Percentiles rank a stretch among this genome's conserved stretches.
phyloP scores from a whole-genome alignment of 2,888 invertebrate species.

The Agriopis aurantiaria region DNA sequence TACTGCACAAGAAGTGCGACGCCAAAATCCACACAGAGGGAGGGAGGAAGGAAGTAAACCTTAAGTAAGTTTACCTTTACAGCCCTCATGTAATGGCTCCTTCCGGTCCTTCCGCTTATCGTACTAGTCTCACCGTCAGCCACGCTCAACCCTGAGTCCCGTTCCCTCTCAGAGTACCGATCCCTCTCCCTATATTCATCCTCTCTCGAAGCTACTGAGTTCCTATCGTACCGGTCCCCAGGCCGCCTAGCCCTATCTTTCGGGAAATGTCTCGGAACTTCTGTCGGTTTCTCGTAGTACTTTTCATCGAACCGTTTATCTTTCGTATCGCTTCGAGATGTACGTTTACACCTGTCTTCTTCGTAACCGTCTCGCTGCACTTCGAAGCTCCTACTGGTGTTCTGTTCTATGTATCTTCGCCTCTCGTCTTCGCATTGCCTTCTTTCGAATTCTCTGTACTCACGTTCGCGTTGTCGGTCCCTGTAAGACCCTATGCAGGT shows the following conservation, averaged over 20 bases:
- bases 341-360: conserved; percentile 62
- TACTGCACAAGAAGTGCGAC: too few relatives aligned
- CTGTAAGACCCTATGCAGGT: conserved; percentile 60
- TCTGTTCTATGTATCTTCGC: conserved; percentile 65
- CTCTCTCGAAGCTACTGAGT: conserved; percentile 70
- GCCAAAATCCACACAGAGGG: not conserved
- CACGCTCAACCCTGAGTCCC: conserved; percentile 77
- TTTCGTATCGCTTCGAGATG: conserved; percentile 65
- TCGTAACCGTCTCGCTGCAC: conserved; percentile 63
- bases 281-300: conserved; percentile 61
- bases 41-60: not conserved
- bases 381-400: conserved; percentile 74
- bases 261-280: conserved; percentile 47
- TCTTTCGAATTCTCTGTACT: conserved; percentile 62
- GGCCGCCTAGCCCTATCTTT: conserved; percentile 63
- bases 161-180: conserved; percentile 71
- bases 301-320: conserved; percentile 63
- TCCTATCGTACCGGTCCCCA: conserved; percentile 68
- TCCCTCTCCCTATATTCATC: conserved; percentile 69
- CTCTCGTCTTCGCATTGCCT: conserved; percentile 63
- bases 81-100: conserved; percentile 73
- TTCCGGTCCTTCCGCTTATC: conserved; percentile 73
- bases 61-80: conserved; percentile 73
- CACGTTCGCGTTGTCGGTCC: conserved; percentile 48
- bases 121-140: conserved; percentile 78